Evolutionary conservation across 2,113 vertebrate genomes (phyloP).

Genomic region (Scopus umbretta): DNA sequence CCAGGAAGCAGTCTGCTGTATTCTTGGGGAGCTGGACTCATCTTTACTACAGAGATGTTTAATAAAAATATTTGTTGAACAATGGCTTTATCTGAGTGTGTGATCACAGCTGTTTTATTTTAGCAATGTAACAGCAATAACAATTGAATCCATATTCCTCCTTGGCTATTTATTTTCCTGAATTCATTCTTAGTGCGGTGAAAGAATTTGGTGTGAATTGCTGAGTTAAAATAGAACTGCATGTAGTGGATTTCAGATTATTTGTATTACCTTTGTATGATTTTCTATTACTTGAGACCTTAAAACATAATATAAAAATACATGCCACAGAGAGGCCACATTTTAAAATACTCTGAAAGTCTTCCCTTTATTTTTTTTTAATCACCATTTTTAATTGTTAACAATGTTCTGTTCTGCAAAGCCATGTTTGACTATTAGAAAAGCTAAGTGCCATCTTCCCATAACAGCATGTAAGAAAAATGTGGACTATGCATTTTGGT

Average conservation of each 20-base stretch:
- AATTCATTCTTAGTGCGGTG: conserved; percentile 57
- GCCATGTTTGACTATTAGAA: neutral
- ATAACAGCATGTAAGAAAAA: neutral
- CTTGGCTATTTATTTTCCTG: conserved; percentile 74
- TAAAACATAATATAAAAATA: neutral
- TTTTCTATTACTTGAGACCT: neutral
- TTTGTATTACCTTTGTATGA: conserved; percentile 5
- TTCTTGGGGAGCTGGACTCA: conserved; percentile 62
- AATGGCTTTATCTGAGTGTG: conserved; percentile 71
- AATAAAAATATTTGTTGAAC: conserved; percentile 74
- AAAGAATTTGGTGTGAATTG: conserved; percentile 71
- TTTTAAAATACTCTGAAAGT: neutral
- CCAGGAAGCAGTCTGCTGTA: conserved; percentile 32
- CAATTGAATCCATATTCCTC: conserved; percentile 76
- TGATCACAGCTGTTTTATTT: conserved; percentile 80
- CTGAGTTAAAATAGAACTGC: conserved; percentile 13
- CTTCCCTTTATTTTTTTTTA: neutral
- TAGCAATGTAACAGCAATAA: conserved; percentile 64
- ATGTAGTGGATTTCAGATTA: conserved; percentile 1
- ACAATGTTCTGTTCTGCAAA: neutral
- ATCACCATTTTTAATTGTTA: neutral
- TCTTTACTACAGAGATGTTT: conserved; percentile 52
- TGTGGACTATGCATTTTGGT: neutral
- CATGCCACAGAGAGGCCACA: neutral
- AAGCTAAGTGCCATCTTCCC: neutral